Conservation (phyloP, 1,140 invertebrate genomes). For the Dinoponera quadriceps region DNA sequence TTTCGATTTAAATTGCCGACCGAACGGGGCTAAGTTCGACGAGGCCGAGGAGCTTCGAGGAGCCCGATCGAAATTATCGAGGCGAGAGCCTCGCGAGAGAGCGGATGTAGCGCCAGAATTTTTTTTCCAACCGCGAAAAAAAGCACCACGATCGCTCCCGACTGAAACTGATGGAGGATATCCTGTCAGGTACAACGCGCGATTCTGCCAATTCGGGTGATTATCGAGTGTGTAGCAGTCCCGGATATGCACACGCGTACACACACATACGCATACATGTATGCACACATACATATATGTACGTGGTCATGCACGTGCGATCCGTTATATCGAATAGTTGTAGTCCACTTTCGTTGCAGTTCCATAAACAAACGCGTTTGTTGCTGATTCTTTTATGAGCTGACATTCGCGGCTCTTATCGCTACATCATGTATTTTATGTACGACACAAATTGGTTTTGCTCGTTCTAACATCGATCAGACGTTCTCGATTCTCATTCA, state of each 20-base stretch:
- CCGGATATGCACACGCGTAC: neutral
- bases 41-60: neutral
- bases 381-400: conserved; percentile 1
- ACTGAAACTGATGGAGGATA: conserved; percentile 65
- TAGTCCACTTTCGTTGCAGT: conserved; percentile 23
- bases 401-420: neutral
- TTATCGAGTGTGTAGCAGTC: conserved; percentile 51
- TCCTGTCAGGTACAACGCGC: conserved; percentile 62
- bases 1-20: conserved; percentile 28
- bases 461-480: conserved; percentile 6
- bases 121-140: conserved; percentile 35
- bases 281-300: neutral
- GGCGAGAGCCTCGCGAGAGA: conserved; percentile 8
- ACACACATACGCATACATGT: neutral
- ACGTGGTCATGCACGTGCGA: neutral
- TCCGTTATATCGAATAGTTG: conserved; percentile 40
- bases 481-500: conserved; percentile 5
- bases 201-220: conserved; percentile 50
- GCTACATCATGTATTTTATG: conserved; percentile 19
- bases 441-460: conserved; percentile 20
- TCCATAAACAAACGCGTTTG: conserved; percentile 25
- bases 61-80: conserved; percentile 61
- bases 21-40: conserved; percentile 24
- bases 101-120: conserved; percentile 49
- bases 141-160: conserved; percentile 10